These are phyloP conservation scores for Dolomedes plantarius DNA, from an alignment of 2,888 invertebrate genomes.

Conservation along the genomic window DNA sequence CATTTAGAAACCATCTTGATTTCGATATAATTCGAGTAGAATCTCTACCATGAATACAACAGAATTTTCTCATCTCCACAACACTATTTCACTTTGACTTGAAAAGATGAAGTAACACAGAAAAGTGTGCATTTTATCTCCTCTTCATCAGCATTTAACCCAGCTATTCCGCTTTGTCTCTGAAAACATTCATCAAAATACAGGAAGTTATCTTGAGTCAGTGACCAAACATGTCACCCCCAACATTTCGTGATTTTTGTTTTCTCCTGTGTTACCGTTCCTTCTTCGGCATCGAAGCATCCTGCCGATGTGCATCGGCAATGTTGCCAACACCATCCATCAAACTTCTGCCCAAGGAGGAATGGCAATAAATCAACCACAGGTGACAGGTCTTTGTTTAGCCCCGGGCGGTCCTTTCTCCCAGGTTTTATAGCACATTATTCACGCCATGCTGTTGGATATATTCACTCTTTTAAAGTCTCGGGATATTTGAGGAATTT, in stretches of 20 bases:
- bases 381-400: constrained; percentile 15
- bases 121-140: no score
- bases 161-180: no score
- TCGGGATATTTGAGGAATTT: background rate
- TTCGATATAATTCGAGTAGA: no score
- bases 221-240: background rate
- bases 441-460: background rate
- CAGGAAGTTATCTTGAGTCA: no score
- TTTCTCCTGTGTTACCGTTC: background rate
- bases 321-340: background rate
- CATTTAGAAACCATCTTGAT: no score
- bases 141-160: no score
- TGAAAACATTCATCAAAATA: no score
- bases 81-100: no score
- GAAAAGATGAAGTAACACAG: no score
- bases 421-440: background rate
- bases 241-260: background rate
- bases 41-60: no score
- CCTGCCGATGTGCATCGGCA: background rate
- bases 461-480: background rate
- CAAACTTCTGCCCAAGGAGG: constrained; percentile 18
- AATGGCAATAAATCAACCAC: constrained; percentile 15
- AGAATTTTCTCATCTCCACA: no score
- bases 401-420: background rate
- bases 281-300: background rate